These are phyloP conservation scores for Sebastes hubbsi DNA, from an alignment of 2,797 vertebrate species.

Conservation along the genomic window DNA sequence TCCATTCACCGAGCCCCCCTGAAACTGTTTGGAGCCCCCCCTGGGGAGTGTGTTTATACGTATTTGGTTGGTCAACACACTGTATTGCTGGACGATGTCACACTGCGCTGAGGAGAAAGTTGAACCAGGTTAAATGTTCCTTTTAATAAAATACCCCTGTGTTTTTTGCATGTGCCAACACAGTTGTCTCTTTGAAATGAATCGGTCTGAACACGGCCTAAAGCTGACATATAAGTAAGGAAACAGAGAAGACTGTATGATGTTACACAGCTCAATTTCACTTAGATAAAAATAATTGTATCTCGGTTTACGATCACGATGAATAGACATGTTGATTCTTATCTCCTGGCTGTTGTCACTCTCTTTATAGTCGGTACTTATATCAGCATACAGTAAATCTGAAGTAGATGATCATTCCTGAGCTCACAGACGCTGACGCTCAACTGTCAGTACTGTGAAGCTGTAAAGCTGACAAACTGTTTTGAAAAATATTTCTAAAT, in stretches of 20 bases:
- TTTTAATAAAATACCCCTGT: not conserved
- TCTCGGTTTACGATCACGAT: not conserved
- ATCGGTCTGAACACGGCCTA: not conserved
- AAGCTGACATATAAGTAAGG: not conserved
- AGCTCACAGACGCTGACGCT: not conserved
- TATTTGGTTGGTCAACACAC: not conserved
- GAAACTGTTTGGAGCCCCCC: too few species aligned
- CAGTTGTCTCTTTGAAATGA: not conserved
- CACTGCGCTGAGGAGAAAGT: not conserved
- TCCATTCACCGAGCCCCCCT: too few species aligned
- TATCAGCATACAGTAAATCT: constrained; percentile 1
- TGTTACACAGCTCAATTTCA: not conserved
- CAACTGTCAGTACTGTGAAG: constrained; percentile 51
- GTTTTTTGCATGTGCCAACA: not conserved
- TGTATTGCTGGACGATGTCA: not conserved
- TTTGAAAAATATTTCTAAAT: constrained; percentile 46
- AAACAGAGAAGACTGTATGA: not conserved
- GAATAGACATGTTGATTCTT: not conserved
- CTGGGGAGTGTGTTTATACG: not conserved
- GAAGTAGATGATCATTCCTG: not conserved
- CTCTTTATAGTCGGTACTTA: not conserved
- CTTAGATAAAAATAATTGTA: not conserved
- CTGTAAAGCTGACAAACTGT: constrained; percentile 56
- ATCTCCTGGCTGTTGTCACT: not conserved
- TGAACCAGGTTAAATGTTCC: not conserved